Percentiles rank a stretch among this genome's conserved stretches.
Evolutionary conservation across 2,113 vertebrate genomes (phyloP).

Genomic region (Coturnix japonica): DNA sequence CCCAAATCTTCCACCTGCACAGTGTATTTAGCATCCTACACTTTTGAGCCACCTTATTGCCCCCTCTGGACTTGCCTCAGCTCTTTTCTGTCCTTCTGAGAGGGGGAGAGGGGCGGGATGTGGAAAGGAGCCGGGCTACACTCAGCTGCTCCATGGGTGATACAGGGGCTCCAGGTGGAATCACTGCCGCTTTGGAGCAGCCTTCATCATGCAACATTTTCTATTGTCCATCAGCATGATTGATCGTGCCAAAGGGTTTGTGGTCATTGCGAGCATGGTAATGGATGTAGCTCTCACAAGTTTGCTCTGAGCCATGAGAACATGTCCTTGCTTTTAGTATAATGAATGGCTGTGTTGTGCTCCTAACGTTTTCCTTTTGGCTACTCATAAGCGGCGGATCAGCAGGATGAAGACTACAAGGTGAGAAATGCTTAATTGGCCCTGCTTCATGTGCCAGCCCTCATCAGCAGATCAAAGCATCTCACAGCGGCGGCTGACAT

Average conservation of each 20-base stretch:
- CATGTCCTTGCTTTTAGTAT: neutral
- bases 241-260: neutral
- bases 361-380: neutral
- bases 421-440: neutral
- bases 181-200: neutral
- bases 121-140: neutral
- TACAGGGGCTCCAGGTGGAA: neutral
- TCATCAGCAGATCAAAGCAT: neutral
- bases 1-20: neutral
- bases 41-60: neutral
- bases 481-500: neutral
- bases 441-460: neutral
- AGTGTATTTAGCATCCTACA: rapidly evolving
- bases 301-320: neutral
- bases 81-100: neutral
- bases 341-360: rapidly evolving
- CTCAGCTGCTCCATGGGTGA: neutral
- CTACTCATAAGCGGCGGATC: neutral
- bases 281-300: neutral
- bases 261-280: neutral
- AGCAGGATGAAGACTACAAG: neutral
- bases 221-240: neutral
- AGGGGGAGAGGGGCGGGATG: neutral
- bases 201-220: neutral
- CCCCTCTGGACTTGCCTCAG: neutral